Base-by-base conservation (phyloP, 2,113 vertebrate species). In the Pedetes capensis region DNA sequence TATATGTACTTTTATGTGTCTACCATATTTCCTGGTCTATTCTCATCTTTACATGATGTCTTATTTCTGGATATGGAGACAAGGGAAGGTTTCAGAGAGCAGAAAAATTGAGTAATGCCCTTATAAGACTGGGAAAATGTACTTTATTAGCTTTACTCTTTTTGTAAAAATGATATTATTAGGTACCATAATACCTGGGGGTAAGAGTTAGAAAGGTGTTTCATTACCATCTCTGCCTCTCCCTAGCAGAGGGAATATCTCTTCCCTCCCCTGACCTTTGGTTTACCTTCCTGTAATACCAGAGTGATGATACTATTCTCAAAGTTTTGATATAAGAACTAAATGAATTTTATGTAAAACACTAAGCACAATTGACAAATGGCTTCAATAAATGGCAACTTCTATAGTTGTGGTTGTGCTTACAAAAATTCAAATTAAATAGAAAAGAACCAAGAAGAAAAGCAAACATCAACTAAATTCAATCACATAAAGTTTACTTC, bases 141-240 rank as follows among this genome's bases (percentile, higher is more conserved):
- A 87, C 63, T 89, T 86, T 85, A 85, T 51, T 71, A 78, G n/a
- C 39, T 93, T 75, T 71, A 39, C 72, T 93, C 29, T 68, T 83
- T 87, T 74, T 53, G 39, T 68, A 53, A 85, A 91, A 79, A 47
- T 39, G 5, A 14, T n/a, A 39, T 17, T n/a, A n/a, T n/a, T n/a
- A n/a, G n/a, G n/a, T n/a, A n/a, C n/a, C n/a, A n/a, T n/a, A n/a
- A n/a, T n/a, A n/a, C n/a, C n/a, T n/a, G n/a, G n/a, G n/a, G n/a
- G n/a, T n/a, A n/a, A n/a, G n/a, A n/a, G n/a, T n/a, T n/a, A 89
- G 76, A 80, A 63, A 94, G 18, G 75, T 17, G 6, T 75, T 59
- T 51, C 13, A 80, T 32, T 75, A 20, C 42, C 32, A 12, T 29
- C n/a, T 82, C 61, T 95, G 53, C 57, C 44, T 92, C 12, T 91